Conservation (phyloP, 2,113 vertebrate genomes). For the Pycnonotus jocosus region DNA sequence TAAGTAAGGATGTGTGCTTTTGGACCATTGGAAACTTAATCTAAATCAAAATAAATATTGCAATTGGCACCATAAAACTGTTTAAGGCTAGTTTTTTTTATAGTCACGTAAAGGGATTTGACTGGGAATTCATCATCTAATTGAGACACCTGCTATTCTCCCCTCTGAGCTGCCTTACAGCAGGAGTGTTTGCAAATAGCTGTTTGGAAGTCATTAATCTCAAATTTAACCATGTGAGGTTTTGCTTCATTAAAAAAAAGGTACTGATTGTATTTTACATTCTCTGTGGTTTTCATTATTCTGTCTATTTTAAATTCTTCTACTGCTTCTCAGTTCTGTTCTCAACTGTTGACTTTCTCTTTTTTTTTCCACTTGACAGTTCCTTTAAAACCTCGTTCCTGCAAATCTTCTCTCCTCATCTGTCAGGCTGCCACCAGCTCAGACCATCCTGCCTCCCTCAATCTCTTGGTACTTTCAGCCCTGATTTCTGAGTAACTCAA, state of each 20-base stretch:
- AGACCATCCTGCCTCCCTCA: neutral
- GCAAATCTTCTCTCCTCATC: slow-evolving; percentile 7
- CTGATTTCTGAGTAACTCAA: neutral
- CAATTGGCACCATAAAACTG: neutral
- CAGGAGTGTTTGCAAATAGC: neutral
- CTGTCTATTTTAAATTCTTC: neutral
- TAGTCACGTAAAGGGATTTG: neutral
- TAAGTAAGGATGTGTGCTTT: neutral
- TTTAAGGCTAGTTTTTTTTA: neutral
- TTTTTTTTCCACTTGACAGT: neutral
- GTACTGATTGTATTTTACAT: neutral
- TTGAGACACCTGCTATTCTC: neutral
- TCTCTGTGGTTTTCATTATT: neutral
- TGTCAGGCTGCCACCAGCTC: slow-evolving; percentile 4
- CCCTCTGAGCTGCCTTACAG: neutral
- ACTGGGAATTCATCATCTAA: neutral
- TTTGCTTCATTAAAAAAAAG: neutral
- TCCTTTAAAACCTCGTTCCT: slow-evolving; percentile 9
- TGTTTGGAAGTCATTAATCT: neutral
- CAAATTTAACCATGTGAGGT: neutral
- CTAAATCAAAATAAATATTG: neutral
- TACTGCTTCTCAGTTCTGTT: neutral
- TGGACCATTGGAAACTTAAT: neutral
- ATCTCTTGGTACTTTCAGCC: neutral
- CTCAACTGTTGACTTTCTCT: neutral